Base-by-base conservation (phyloP, 1,140 invertebrate genomes). In the honey bee (Apis mellifera) region DNA sequence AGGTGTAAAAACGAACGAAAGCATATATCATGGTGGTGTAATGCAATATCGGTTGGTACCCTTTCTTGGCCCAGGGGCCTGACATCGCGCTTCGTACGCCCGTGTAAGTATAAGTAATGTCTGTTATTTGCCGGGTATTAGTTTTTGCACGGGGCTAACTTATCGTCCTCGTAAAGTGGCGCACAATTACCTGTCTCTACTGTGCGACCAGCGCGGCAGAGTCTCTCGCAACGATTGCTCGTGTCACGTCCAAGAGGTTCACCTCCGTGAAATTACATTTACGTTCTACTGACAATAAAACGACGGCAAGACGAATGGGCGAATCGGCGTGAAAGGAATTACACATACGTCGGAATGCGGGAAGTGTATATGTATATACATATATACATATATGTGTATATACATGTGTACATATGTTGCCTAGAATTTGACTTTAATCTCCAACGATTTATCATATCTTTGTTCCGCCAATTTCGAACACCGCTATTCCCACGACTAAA, bases 51-150 rank as follows among this genome's bases (percentile, higher is more conserved):
- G 83, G 84, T 54, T 69, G 76, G 72, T n/a, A n/a, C 54, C 72
- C 55, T 59, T 62, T 65, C 55, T 88, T 86, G 83, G 76, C 69
- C 84, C 81, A 87, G 74, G 73, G 86, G 78, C 72, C 86, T 77
- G 78, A 83, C 77, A 78, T 15, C 69, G 52, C 64, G 80, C 57
- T n/a, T 69, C 72, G 52, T 71, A 84, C 42, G 60, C 57, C 65
- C 64, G 84, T 86, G 83, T 89, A 90, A 91, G 89, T 89, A 90
- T 91, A 90, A 90, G 89, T 91, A 91, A 90, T 90, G 87, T 78
- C 87, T 90, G 90, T 91, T 91, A 91, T 91, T 91, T 90, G 90
- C 86, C 84, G 78, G 86, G 86, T 90, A 90, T 90, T 91, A 90
- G 90, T 90, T 91, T 91, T 91, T 90, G 87, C 82, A 48, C 71